These are phyloP conservation scores for Champsocephalus gunnari DNA, from an alignment of 2,797 vertebrate species.

Conservation along the genomic window DNA sequence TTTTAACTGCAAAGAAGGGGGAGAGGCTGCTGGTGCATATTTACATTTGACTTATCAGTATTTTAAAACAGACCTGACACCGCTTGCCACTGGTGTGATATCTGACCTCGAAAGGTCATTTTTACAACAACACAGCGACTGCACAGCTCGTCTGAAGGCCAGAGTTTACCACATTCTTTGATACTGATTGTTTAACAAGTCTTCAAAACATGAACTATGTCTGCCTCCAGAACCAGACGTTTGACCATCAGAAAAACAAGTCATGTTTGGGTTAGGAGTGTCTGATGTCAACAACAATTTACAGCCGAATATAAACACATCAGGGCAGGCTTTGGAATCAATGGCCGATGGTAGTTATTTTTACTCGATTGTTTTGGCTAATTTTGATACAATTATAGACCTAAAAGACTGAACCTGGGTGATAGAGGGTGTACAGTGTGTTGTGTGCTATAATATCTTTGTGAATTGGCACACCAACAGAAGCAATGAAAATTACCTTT, in stretches of 20 bases:
- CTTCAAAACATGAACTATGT: neutral
- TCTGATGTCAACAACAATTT: neutral
- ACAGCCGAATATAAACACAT: neutral
- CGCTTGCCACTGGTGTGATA: neutral
- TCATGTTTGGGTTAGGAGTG: neutral
- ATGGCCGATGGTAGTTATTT: neutral
- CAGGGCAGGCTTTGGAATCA: neutral
- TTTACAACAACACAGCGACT: neutral
- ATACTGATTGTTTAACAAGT: neutral
- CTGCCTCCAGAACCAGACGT: neutral
- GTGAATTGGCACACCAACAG: neutral
- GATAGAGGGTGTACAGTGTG: neutral
- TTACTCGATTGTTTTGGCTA: neutral
- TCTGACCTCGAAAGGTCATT: neutral
- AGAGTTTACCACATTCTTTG: neutral
- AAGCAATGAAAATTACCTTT: neutral
- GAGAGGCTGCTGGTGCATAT: neutral
- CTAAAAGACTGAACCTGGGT: neutral
- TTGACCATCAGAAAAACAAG: neutral
- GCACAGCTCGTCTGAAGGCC: neutral
- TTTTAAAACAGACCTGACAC: slow-evolving; percentile 18
- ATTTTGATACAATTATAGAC: neutral
- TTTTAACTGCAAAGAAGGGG: neutral
- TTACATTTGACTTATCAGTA: slow-evolving; percentile 18
- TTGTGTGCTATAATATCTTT: neutral